These are phyloP conservation scores for Epinotia nisella DNA, from an alignment of 2,888 invertebrate genomes.

Conservation along the genomic window DNA sequence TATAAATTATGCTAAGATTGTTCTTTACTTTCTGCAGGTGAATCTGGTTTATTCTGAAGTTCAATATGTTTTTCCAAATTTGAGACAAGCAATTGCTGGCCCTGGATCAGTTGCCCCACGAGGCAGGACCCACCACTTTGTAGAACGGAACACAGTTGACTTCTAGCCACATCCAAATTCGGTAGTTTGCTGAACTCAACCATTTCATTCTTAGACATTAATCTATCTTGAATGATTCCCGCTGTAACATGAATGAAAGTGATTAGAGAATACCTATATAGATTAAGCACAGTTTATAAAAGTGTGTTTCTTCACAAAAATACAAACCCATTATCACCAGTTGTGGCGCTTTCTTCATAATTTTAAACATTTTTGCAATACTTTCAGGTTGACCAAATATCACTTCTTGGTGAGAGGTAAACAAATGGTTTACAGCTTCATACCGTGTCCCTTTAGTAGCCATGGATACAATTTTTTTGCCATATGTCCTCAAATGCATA, in stretches of 20 bases:
- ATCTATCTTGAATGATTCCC: conserved; percentile 88
- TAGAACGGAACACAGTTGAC: conserved; percentile 88
- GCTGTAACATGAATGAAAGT: conserved; percentile 77
- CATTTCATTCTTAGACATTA: conserved; percentile 89
- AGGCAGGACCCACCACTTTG: conserved; percentile 87
- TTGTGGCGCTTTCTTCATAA: conserved; percentile 89
- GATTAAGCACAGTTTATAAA: not conserved
- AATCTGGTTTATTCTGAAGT: conserved; percentile 55
- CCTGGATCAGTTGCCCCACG: conserved; percentile 87
- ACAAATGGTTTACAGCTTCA: conserved; percentile 87
- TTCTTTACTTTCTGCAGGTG: conserved; percentile 52
- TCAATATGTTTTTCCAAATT: conserved; percentile 86
- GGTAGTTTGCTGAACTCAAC: conserved; percentile 87
- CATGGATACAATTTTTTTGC: conserved; percentile 86
- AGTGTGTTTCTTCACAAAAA: not conserved
- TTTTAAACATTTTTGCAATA: conserved; percentile 85
- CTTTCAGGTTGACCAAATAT: conserved; percentile 89
- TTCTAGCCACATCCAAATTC: conserved; percentile 86
- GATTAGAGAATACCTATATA: not conserved
- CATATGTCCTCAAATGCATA: conserved; percentile 88
- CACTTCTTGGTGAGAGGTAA: conserved; percentile 86
- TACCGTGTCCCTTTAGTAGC: conserved; percentile 88
- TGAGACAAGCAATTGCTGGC: conserved; percentile 87
- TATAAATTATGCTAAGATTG: conserved; percentile 26
- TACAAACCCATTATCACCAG: conserved; percentile 87